A percentile compares a stretch with the other conserved stretches of the same genome.
Conservation (phyloP, 1,140 invertebrate genomes). For the Belonocnema kinseyi region DNA sequence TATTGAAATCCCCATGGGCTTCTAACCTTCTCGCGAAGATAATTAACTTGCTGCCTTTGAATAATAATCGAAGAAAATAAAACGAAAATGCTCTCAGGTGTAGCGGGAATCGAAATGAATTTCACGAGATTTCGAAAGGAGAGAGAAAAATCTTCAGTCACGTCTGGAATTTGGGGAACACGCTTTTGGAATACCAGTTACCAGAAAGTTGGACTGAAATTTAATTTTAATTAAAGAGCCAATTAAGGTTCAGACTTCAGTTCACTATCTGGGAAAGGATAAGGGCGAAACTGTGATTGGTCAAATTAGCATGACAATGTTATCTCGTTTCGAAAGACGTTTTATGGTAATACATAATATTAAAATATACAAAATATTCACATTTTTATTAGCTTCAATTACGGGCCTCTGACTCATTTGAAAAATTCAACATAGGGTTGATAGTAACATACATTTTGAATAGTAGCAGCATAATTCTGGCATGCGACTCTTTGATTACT, state of each 20-base stretch:
- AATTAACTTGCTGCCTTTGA: slow-evolving; percentile 10
- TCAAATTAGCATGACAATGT: too few relatives aligned
- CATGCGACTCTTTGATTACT: too few relatives aligned
- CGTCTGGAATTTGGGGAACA: not conserved
- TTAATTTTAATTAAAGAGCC: slow-evolving; percentile 6
- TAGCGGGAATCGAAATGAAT: not conserved
- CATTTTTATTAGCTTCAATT: too few relatives aligned
- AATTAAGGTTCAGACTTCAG: not conserved
- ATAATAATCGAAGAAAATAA: not conserved
- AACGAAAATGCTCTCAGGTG: not conserved
- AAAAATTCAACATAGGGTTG: too few relatives aligned
- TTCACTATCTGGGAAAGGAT: too few relatives aligned
- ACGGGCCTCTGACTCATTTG: too few relatives aligned
- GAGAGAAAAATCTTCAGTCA: not conserved
- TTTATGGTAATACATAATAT: too few relatives aligned
- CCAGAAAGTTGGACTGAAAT: not conserved
- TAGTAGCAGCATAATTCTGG: too few relatives aligned
- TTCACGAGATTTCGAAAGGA: slow-evolving; percentile 17
- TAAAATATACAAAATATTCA: too few relatives aligned
- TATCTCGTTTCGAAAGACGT: too few relatives aligned
- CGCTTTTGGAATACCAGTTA: not conserved
- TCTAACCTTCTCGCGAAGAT: not conserved
- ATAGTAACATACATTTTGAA: too few relatives aligned
- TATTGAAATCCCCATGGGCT: not conserved
- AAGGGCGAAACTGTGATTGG: too few relatives aligned